Base-by-base conservation (phyloP, 2,888 invertebrate genomes). In the Drosophila seclusa region DNA sequence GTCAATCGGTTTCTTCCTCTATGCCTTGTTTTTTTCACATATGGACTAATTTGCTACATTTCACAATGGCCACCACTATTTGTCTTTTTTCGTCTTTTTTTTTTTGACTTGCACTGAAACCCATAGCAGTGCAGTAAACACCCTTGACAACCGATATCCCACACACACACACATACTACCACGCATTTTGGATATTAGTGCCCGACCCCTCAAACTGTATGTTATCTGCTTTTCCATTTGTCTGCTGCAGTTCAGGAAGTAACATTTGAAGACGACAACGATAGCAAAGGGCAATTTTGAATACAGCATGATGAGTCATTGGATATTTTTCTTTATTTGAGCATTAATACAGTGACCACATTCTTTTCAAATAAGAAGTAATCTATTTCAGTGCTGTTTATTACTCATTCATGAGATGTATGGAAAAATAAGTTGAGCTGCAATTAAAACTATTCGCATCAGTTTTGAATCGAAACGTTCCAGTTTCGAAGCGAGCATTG, bases 131-230 rank as follows among this genome's bases (percentile, higher is more conserved):
- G 73, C 68, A 73, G 63, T 67, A 77, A 88, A 83, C 83, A 80
- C 83, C 83, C 89, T 83, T 88, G 87, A 86, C 89, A 88, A 83
- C 83, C 83, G 73, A 86, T 82, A 85, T 79, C 79, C 81, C 68
- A 58, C 40, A 68, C 52, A 52, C 31, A 34, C 38, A 21, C 34
- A 55, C 29, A 31, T 53, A 36, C 49, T 29, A 55, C 38, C 27
- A 55, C 40, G 50, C 57, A 52, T 62, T 50, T 50, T 45, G 52
- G 52, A 31, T 70, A 58, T 70, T 78, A 57, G 59, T 49, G 48
- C 53, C 48, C 60, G 73, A 71, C 54, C 62, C 72, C 32, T 66
- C 53, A 45, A 53, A 52, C 7, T 70, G 53, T 50, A 65, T 60
- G 58, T 50, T 64, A 59, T 54, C 57, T 53, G 36, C 27, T 31